These are phyloP conservation scores for Beris morrisii DNA, from an alignment of 2,888 invertebrate genomes.

Conservation along the genomic window DNA sequence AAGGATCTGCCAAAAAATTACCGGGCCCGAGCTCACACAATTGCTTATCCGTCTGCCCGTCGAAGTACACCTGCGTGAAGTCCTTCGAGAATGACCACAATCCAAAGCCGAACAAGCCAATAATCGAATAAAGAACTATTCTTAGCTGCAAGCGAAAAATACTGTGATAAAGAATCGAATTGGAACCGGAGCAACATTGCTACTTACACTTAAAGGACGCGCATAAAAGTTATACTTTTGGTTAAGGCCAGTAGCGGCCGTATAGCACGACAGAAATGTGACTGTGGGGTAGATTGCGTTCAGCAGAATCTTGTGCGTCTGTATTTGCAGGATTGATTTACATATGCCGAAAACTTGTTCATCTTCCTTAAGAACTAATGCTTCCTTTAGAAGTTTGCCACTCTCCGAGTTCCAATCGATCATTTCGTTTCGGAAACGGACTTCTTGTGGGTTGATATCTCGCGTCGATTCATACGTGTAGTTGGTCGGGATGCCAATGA, in stretches of 20 bases:
- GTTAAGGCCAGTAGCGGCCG: slow-evolving; percentile 60
- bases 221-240: slow-evolving; percentile 60
- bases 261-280: slow-evolving; percentile 59
- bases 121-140: slow-evolving; percentile 60
- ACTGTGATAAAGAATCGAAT: not conserved
- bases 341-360: slow-evolving; percentile 82
- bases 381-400: slow-evolving; percentile 65
- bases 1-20: not conserved
- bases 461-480: slow-evolving; percentile 63
- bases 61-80: slow-evolving; percentile 64
- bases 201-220: slow-evolving; percentile 56
- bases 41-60: slow-evolving; percentile 64
- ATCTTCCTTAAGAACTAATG: slow-evolving; percentile 73
- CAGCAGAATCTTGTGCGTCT: slow-evolving; percentile 62
- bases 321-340: slow-evolving; percentile 67
- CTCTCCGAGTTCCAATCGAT: slow-evolving; percentile 68
- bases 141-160: slow-evolving; percentile 45
- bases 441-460: slow-evolving; percentile 62
- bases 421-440: slow-evolving; percentile 64
- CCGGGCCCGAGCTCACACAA: slow-evolving; percentile 62
- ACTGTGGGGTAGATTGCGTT: slow-evolving; percentile 61
- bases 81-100: slow-evolving; percentile 69
- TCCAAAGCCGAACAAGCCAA: slow-evolving; percentile 62
- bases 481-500: slow-evolving; percentile 74
- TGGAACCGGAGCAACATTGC: not conserved